phyloP scores from a whole-genome alignment of 2,113 vertebrate genomes.

The Pangasianodon gigas region DNA sequence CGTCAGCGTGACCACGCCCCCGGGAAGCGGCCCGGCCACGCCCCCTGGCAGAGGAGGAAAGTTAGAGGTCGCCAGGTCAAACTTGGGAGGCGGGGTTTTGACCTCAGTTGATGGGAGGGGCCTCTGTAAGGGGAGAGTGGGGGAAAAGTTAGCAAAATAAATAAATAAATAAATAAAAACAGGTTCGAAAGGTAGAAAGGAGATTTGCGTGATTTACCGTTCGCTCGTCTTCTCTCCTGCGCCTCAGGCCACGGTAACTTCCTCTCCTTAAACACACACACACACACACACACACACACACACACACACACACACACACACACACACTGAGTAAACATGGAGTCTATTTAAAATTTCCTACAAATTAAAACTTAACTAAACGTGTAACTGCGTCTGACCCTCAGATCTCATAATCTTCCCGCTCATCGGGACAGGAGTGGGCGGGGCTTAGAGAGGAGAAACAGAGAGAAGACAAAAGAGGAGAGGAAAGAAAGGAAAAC shows the following conservation, averaged over 20 bases:
- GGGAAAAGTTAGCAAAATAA: background rate
- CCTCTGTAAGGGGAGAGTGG: conserved; percentile 67
- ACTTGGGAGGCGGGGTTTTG: conserved; percentile 88
- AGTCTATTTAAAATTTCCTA: background rate
- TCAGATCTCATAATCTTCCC: conserved; percentile 60
- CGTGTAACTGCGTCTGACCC: conserved; percentile 8
- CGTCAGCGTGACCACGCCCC: conserved; percentile 74
- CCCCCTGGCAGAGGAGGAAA: conserved; percentile 96
- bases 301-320: conserved; percentile 35
- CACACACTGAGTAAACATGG: conserved; percentile 49
- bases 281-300: background rate
- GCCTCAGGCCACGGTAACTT: conserved; percentile 85
- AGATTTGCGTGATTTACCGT: conserved; percentile 68
- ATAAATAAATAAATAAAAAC: background rate
- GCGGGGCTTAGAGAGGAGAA: background rate
- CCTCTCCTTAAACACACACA: conserved; percentile 77
- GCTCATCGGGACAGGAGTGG: conserved; percentile 51
- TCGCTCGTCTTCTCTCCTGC: conserved; percentile 89
- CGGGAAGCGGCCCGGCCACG: conserved; percentile 54
- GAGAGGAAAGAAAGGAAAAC: background rate
- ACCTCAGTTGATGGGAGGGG: conserved; percentile 78
- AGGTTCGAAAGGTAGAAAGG: background rate
- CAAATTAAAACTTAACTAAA: background rate
- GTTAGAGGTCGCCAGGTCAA: conserved; percentile 91
- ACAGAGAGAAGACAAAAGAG: background rate